These are phyloP conservation scores for Phragmatobia fuliginosa DNA, from an alignment of 2,888 invertebrate species.

Conservation along the genomic window DNA sequence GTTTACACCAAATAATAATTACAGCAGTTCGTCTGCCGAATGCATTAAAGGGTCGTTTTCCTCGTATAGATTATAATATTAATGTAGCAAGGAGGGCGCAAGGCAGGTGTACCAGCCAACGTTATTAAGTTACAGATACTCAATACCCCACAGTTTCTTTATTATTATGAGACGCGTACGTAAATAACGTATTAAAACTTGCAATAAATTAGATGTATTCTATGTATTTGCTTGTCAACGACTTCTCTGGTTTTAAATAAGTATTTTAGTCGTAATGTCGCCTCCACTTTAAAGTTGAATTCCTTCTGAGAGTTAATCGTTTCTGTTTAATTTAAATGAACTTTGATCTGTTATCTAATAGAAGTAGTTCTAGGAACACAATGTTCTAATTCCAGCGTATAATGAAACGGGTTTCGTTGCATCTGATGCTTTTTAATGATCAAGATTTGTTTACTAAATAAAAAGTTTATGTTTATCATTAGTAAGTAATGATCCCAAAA, in stretches of 20 bases:
- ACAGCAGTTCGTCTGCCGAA: slow-evolving; percentile 75
- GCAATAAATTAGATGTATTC: slow-evolving; percentile 48
- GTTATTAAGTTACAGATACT: slow-evolving; percentile 78
- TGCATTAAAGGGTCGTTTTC: slow-evolving; percentile 76
- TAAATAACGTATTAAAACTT: slow-evolving; percentile 68
- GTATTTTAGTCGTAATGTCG: slow-evolving; percentile 48
- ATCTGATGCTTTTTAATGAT: slow-evolving; percentile 74
- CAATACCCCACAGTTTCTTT: slow-evolving; percentile 70
- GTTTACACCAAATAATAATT: slow-evolving; percentile 85
- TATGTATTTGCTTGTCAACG: slow-evolving; percentile 44
- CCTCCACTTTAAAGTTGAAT: slow-evolving; percentile 36
- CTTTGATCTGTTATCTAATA: slow-evolving; percentile 80
- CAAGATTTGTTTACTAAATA: slow-evolving; percentile 61
- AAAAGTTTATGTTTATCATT: slow-evolving; percentile 46
- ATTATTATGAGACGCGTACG: slow-evolving; percentile 64
- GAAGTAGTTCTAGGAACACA: slow-evolving; percentile 76
- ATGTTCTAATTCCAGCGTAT: slow-evolving; percentile 68
- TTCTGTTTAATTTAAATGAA: slow-evolving; percentile 74
- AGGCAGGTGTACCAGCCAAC: slow-evolving; percentile 73
- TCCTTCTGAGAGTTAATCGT: slow-evolving; percentile 64
- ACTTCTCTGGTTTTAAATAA: slow-evolving; percentile 38
- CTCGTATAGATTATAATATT: slow-evolving; percentile 80
- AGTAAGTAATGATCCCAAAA: slow-evolving; percentile 34
- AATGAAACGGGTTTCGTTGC: slow-evolving; percentile 65
- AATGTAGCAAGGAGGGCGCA: slow-evolving; percentile 67